phyloP scores from a whole-genome alignment of 2,888 invertebrate genomes.

The Lacanobia wlatinum region DNA sequence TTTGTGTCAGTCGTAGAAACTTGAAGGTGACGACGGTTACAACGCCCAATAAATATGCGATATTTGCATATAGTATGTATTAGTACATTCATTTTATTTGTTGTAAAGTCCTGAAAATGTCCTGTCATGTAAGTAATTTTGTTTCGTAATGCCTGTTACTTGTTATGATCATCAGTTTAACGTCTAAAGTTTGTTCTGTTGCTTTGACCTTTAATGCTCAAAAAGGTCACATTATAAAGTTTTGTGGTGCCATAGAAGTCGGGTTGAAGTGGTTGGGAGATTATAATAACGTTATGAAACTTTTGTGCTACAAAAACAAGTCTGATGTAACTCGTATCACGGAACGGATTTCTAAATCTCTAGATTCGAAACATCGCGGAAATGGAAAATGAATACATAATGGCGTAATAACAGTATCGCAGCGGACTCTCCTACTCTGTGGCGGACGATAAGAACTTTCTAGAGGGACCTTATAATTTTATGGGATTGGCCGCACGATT shows the following conservation, averaged over 20 bases:
- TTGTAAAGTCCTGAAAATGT: neutral
- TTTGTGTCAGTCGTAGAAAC: conserved; percentile 9
- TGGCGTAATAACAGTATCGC: conserved; percentile 44
- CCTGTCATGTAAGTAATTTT: neutral
- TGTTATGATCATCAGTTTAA: neutral
- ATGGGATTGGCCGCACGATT: conserved; percentile 5
- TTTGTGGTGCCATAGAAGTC: neutral
- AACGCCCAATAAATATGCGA: too few species aligned
- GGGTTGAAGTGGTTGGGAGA: too few species aligned
- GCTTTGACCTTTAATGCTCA: neutral
- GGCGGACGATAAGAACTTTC: conserved; percentile 33
- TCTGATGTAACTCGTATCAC: neutral
- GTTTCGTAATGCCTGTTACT: neutral
- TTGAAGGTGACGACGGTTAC: neutral
- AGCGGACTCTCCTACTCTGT: conserved; percentile 7
- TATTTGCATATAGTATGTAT: neutral
- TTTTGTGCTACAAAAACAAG: conserved; percentile 1
- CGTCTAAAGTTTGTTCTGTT: neutral
- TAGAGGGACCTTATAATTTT: conserved; percentile 25
- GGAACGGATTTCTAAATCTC: neutral
- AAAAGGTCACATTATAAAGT: neutral
- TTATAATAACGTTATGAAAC: conserved; percentile 1
- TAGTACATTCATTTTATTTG: neutral
- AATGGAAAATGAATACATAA: conserved; percentile 31
- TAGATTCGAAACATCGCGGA: neutral